A percentile compares a stretch with the other conserved stretches of the same genome.
These are phyloP conservation scores for Cephalophus harveyi DNA, from an alignment of 2,113 vertebrate species.

Conservation along the genomic window DNA sequence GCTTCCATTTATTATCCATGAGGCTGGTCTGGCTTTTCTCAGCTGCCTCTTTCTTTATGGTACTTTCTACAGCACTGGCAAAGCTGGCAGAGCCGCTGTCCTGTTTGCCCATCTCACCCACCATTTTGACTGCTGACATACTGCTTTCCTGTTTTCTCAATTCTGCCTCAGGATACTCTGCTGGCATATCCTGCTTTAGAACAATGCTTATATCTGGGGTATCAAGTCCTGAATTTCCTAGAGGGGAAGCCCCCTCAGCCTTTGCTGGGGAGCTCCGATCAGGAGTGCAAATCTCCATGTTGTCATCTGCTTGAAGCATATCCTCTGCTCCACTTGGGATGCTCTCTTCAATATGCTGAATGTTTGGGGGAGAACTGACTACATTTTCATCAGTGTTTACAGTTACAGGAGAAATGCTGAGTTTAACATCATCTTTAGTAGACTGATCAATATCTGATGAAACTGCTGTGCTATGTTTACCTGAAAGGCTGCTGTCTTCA, in stretches of 20 bases:
- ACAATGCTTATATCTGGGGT: constrained; percentile 33
- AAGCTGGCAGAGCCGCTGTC: neutral
- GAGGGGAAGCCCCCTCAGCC: constrained; percentile 70
- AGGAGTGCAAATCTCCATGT: constrained; percentile 92
- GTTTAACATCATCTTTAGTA: constrained; percentile 53
- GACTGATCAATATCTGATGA: constrained; percentile 44
- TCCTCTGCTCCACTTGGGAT: constrained; percentile 64
- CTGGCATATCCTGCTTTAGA: constrained; percentile 36
- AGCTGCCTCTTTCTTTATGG: constrained; percentile 47
- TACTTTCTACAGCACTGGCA: constrained; percentile 61
- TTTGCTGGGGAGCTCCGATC: constrained; percentile 82
- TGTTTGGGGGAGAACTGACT: constrained; percentile 42
- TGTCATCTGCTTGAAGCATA: constrained; percentile 83
- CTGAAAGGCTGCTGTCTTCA: constrained; percentile 14
- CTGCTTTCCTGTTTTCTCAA: constrained; percentile 33
- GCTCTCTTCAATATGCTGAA: constrained; percentile 64
- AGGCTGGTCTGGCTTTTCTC: constrained; percentile 57
- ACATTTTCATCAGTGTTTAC: constrained; percentile 68
- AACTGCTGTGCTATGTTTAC: neutral
- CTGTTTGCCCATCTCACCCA: neutral
- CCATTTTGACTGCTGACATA: neutral
- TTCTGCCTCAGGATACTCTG: constrained; percentile 50
- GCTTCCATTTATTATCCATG: constrained; percentile 92
- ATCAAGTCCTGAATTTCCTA: constrained; percentile 43
- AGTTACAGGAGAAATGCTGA: constrained; percentile 31